A percentile compares a stretch with the other conserved stretches of the same genome.
Conservation (phyloP, 2,888 invertebrate species). For the Eucera pruinosa region DNA sequence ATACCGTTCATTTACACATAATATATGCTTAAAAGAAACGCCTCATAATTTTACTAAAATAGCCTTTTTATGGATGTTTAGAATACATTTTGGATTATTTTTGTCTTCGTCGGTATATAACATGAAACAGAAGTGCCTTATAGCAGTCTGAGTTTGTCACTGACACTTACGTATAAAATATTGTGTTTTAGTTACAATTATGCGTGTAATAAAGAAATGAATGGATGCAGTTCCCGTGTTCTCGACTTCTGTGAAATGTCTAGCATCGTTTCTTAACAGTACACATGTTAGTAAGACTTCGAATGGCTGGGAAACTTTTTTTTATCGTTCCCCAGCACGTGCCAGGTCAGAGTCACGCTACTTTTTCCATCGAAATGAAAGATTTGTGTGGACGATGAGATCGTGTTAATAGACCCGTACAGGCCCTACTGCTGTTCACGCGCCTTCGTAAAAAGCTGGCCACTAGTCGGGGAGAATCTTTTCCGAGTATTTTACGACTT, state of each 20-base stretch:
- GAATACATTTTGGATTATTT: too few species aligned
- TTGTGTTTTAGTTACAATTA: too few species aligned
- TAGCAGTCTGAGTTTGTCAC: too few species aligned
- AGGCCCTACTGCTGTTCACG: conserved; percentile 53
- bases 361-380: conserved; percentile 52
- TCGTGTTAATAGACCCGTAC: conserved; percentile 63
- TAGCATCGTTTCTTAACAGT: neutral
- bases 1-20: too few species aligned
- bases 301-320: neutral
- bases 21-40: too few species aligned
- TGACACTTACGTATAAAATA: too few species aligned
- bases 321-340: conserved; percentile 50
- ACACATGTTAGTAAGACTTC: conserved; percentile 10
- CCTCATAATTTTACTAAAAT: too few species aligned
- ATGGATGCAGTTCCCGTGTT: neutral
- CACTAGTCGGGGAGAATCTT: conserved; percentile 24
- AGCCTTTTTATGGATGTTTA: too few species aligned
- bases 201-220: too few species aligned
- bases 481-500: conserved; percentile 60
- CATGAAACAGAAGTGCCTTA: too few species aligned
- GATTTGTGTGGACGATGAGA: conserved; percentile 66
- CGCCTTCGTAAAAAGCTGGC: conserved; percentile 58
- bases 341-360: conserved; percentile 20
- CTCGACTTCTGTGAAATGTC: conserved; percentile 7
- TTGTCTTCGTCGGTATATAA: too few species aligned